Base-by-base conservation (phyloP, 2,797 vertebrate genomes). In the Parambassis ranga region DNA sequence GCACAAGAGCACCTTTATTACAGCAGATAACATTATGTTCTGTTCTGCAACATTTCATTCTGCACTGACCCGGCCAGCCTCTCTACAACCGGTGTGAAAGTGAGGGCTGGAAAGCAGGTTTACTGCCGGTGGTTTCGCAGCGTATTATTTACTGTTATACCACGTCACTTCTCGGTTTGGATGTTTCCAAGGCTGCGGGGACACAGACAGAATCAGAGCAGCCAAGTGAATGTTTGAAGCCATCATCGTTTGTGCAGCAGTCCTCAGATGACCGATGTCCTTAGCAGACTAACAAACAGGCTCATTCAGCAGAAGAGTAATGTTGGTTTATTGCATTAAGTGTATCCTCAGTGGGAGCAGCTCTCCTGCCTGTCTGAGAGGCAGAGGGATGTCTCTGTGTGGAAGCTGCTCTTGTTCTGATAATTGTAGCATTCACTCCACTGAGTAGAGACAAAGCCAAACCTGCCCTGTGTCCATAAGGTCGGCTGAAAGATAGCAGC, bases 281-380 rank as follows among this genome's bases (percentile, higher is more conserved):
- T 82, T 65, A 31, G 32, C 69, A 85, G 68, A 81, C 84, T 90
- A 88, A 85, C 85, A 92, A 77, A 90, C 89, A 88, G 59, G 52
- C 71, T 85, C 83, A 79, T 91, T 93, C 79, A 90, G 66, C 71
- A 88, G 56, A 58, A 55, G 77, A 91, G 91, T 84, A 91, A 90
- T 92, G 86, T 93, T 94, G 93, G 88, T 92, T 94, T 92, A 81
- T 90, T 90, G 86, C 86, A 86, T 58, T 71, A 74, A 80, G 75
- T 81, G 69, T 77, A 14, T 59, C 88, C 89, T 90, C 48, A 75
- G 86, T 88, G 52, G 28, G 52, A 52, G 6, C 19, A 49, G 28
- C 31, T 18, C 22, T 43, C 37, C 16, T 48, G 20, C 15, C 5
- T 15, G 30, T 7, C 39, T 52, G 22, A 46, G n/a, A n/a, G n/a